These are phyloP conservation scores for Mnemiopsis leidyi DNA, from an alignment of 37 sponge, comb jelly and placozoan species.

Conservation along the genomic window DNA sequence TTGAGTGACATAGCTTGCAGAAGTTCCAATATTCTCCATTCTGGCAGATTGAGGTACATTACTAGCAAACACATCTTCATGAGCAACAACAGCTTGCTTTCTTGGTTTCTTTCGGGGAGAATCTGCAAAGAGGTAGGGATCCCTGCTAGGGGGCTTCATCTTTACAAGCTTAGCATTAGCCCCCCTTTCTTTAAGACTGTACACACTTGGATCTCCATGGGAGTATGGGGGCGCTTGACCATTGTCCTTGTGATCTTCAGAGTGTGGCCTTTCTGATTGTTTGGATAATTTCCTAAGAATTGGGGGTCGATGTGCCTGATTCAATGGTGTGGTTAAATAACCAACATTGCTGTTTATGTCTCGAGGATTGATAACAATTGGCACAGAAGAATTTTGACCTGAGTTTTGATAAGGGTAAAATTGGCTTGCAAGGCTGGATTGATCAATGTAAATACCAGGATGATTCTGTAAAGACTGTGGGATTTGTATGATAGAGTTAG, in stretches of 20 bases:
- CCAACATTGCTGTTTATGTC: conserved; percentile 36
- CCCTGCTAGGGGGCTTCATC: background rate
- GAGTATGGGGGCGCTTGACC: background rate
- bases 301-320: conserved; percentile 40
- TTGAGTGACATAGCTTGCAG: background rate
- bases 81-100: conserved; percentile 55
- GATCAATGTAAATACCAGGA: conserved; percentile 47
- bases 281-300: conserved; percentile 41
- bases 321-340: background rate
- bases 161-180: background rate
- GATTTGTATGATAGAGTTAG: conserved; percentile 48
- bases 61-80: conserved; percentile 44
- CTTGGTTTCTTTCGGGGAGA: conserved; percentile 58
- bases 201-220: background rate
- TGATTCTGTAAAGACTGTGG: conserved; percentile 40
- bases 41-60: conserved; percentile 32
- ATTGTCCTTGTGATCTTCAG: background rate
- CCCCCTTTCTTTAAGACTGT: background rate
- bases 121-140: conserved; percentile 43
- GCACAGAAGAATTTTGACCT: conserved; percentile 13
- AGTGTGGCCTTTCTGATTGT: background rate
- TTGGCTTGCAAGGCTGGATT: background rate
- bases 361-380: conserved; percentile 18
- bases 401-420: conserved; percentile 15
- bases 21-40: background rate